Percentiles rank a stretch among this genome's conserved stretches.
These are phyloP conservation scores for Phymanthus crucifer DNA, from an alignment of 92 coral and sea anemone genomes.

Conservation along the genomic window DNA sequence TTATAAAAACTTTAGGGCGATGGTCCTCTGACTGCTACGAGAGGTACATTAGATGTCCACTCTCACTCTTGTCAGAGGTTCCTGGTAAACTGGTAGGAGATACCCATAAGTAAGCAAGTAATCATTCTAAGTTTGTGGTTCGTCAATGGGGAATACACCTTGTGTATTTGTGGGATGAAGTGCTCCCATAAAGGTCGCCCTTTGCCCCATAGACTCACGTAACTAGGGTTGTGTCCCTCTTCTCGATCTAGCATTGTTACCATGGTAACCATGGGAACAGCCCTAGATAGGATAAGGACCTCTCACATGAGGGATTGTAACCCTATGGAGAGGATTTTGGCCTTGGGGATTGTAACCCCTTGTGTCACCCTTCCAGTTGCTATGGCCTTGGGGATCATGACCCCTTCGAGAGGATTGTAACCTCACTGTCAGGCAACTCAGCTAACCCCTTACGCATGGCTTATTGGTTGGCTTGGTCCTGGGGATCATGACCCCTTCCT, in stretches of 20 bases:
- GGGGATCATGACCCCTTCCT: no score
- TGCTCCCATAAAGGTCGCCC: slow-evolving; percentile 29
- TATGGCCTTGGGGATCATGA: not conserved
- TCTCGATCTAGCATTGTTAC: not conserved
- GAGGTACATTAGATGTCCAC: slow-evolving; percentile 33
- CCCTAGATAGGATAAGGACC: slow-evolving; percentile 11
- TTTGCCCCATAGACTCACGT: slow-evolving; percentile 11
- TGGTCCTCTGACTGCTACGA: slow-evolving; percentile 53
- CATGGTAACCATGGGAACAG: not conserved
- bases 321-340: slow-evolving; percentile 15
- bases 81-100: not conserved
- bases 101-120: not conserved
- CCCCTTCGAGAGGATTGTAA: slow-evolving; percentile 9
- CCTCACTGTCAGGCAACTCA: not conserved
- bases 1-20: slow-evolving; percentile 34
- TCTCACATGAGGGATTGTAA: slow-evolving; percentile 8
- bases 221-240: not conserved
- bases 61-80: slow-evolving; percentile 11
- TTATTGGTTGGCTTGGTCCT: no score
- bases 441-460: no score
- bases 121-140: not conserved
- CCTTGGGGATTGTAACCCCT: slow-evolving; percentile 25
- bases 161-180: slow-evolving; percentile 35
- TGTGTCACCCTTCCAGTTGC: not conserved
- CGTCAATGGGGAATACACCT: slow-evolving; percentile 29